Conservation (phyloP, 2,797 vertebrate species). For the Vipera ursinii region DNA sequence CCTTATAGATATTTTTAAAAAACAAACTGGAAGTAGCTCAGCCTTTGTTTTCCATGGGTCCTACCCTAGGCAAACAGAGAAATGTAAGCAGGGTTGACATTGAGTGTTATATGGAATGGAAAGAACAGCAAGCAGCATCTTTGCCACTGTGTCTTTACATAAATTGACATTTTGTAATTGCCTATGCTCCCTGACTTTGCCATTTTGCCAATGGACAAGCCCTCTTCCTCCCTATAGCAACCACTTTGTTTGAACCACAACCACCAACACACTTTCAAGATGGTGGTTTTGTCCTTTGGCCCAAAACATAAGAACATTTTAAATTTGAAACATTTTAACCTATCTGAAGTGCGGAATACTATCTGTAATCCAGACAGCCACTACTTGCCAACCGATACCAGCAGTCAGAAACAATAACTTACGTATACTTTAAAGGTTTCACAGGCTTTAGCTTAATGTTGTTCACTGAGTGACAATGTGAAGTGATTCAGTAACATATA, state of each 20-base stretch:
- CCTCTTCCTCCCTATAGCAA: background rate
- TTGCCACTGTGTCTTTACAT: background rate
- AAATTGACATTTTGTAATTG: background rate
- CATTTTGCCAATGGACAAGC: background rate
- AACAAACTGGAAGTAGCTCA: background rate
- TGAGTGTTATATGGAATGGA: background rate
- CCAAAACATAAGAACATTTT: background rate
- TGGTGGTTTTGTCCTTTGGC: background rate
- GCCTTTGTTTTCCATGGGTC: background rate
- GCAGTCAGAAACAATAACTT: background rate
- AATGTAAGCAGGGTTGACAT: background rate
- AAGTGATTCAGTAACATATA: background rate
- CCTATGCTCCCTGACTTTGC: background rate
- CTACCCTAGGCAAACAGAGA: background rate
- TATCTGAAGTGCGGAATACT: background rate
- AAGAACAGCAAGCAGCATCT: background rate
- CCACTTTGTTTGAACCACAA: background rate
- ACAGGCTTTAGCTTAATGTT: background rate
- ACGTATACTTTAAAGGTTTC: background rate
- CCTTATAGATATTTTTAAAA: background rate
- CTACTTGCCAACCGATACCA: background rate
- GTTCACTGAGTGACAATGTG: background rate
- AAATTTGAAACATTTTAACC: background rate
- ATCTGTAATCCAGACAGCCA: background rate
- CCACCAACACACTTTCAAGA: background rate